A percentile compares a stretch with the other conserved stretches of the same genome.
Evolutionary conservation across 2,888 invertebrate species (phyloP).

Genomic region (Eilema caniola): DNA sequence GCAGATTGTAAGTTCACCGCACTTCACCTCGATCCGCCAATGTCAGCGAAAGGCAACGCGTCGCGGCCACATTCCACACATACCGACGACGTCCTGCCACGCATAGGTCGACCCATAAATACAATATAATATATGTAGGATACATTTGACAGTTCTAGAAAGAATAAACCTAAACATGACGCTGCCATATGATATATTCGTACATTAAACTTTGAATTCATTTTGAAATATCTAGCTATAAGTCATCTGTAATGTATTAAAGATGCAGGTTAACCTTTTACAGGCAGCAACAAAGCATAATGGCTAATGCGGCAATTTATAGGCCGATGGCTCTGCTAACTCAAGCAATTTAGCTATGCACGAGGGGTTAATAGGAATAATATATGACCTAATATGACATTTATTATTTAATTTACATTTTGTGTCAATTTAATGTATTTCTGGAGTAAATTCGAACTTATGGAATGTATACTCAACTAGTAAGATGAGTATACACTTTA

Average conservation of each 20-base stretch:
- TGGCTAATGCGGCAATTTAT: not conserved
- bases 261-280: not conserved
- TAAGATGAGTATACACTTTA: no score
- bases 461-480: not conserved
- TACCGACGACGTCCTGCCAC: constrained; percentile 43
- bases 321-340: not conserved
- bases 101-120: constrained; percentile 34
- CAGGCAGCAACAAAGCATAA: not conserved
- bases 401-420: not conserved
- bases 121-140: not conserved
- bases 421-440: not conserved
- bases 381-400: not conserved
- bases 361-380: not conserved
- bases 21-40: constrained; percentile 23
- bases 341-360: not conserved
- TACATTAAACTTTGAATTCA: not conserved
- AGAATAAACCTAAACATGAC: not conserved
- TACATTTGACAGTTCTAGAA: not conserved
- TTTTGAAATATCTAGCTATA: not conserved
- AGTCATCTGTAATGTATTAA: not conserved
- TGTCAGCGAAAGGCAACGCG: constrained; percentile 55
- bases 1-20: constrained; percentile 32
- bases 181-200: not conserved
- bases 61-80: constrained; percentile 69
- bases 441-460: not conserved